Evolutionary conservation across 2,797 vertebrate genomes (phyloP), one percentile per base, ranked within the genome.

Genomic region (Crocodylus rhombifer): DNA sequence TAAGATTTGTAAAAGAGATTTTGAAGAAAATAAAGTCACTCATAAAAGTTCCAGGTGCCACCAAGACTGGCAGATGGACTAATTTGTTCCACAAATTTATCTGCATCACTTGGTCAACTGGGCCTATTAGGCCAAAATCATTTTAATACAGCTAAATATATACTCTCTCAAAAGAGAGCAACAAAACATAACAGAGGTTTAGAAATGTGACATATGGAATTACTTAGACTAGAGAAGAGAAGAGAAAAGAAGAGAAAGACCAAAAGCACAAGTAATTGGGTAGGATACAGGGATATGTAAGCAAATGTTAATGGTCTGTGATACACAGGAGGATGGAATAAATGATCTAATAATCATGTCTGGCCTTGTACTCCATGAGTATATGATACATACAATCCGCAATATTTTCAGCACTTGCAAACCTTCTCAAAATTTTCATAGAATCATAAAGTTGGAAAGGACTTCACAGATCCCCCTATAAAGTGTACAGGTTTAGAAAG

Each of bases 11-110:
- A 42, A 42, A 42, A 85, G 64, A n/a, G 69, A 69, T 4, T 86
- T 73, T 42, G 26, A 23, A 80, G 84, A 90, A 87, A 86, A 88
- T 73, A 20, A 89, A 64, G 14, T 56, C 82, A 64, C n/a, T 84
- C 16, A 73, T 30, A 61, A 82, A 85, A 42, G 60, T 87, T 89
- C 82, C 87, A 87, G 82, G 74, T 88, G 67, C 60, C 20, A 0
- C 2, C 85, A 71, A 58, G 13, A 25, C 84, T 0, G 0, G 20
- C 73, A 90, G n/a, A 57, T 14, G 36, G 76, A n/a, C 36, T 42
- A 42, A 42, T 42, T 42, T 42, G 42, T 42, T 42, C 71, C 25
- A 64, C 51, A 86, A 75, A 86, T 23, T 55, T 57, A 73, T 65
- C 63, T 87, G 78, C 51, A 77, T 91, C 63, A 60, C 13, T 51